Base-by-base conservation (phyloP, 92 coral and sea anemone genomes). In the Isaurus tuberculatus region DNA sequence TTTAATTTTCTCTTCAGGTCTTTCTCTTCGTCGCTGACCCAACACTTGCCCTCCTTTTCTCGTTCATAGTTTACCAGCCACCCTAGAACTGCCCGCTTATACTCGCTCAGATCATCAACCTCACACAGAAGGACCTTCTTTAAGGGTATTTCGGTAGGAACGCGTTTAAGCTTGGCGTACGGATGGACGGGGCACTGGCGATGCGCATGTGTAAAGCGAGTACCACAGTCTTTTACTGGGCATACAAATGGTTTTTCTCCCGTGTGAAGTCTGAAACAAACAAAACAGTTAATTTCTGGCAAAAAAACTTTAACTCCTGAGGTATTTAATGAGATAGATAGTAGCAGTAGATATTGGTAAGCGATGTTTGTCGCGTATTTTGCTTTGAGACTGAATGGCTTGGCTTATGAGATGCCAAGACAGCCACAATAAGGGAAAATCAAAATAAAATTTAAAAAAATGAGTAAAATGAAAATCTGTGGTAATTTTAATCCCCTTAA, bases 111-210 rank as follows among this genome's bases (percentile, higher is more conserved):
- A 57, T 87, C 79, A 11, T 77, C 82, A 43, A 77, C 68, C 46
- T 87, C 91, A 55, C 91, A 73, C 20, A 87, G 91, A 23, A 87
- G 85, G 3, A 85, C 86, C 55, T 80, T 87, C 80, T 87, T 87
- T 57, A 87, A 83, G 23, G 91, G 91, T 30, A 87, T 87, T 26
- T 87, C 91, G 33, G 77, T 75, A 25, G 84, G 87, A 73, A 81
- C 72, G 63, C 91, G 87, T 48, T 66, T 75, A 23, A 87, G 87
- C 60, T 85, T 85, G 32, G 84, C 91, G 26, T 87, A 81, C 0
- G 91, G 91, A 75, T 87, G 91, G 25, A 85, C 81, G n/a, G 91
- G 84, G 48, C 91, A 87, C 65, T 87, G 91, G 40, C 91, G 87
- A 49, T 87, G 84, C 42, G 91, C 91, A 72, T 87, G 91, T 1